phyloP scores from a whole-genome alignment of 2,888 invertebrate genomes.

The Perithous albicinctus region DNA sequence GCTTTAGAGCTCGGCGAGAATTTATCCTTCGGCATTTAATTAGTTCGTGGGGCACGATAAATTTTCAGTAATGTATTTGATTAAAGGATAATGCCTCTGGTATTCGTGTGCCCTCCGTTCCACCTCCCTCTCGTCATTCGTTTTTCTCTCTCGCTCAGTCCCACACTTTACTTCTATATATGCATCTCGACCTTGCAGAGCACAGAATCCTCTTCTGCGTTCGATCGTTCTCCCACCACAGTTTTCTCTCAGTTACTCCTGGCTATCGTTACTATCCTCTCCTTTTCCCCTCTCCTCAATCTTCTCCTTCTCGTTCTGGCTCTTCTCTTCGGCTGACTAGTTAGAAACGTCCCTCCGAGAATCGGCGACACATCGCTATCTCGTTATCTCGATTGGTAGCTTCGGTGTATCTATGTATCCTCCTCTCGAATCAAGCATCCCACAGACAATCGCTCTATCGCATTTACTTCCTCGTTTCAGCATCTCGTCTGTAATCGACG shows the following conservation, averaged over 20 bases:
- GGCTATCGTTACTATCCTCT: conserved; percentile 11
- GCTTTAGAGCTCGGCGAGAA: conserved; percentile 80
- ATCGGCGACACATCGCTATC: conserved; percentile 75
- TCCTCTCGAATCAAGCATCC: conserved; percentile 55
- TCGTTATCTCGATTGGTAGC: conserved; percentile 77
- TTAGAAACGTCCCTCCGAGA: conserved; percentile 70
- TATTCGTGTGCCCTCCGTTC: conserved; percentile 74
- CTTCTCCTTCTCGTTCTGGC: conserved; percentile 44
- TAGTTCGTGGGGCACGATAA: conserved; percentile 84
- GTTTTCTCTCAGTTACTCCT: conserved; percentile 57
- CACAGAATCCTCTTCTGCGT: conserved; percentile 52
- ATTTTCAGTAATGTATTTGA: conserved; percentile 85
- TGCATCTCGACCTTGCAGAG: conserved; percentile 50
- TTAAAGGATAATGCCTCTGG: conserved; percentile 84
- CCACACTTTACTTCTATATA: conserved; percentile 45
- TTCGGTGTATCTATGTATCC: conserved; percentile 53
- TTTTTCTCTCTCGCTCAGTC: conserved; percentile 54
- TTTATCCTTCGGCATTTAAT: conserved; percentile 85
- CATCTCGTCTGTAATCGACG: conserved; percentile 20
- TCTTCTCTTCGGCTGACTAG: conserved; percentile 66
- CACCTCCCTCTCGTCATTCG: conserved; percentile 69
- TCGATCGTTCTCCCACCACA: conserved; percentile 42
- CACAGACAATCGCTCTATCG: conserved; percentile 58
- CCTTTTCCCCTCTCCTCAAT: conserved; percentile 22
- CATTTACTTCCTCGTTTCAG: conserved; percentile 63